A percentile compares a stretch with the other conserved stretches of the same genome.
These are phyloP conservation scores for Marronus borbonicus DNA, from an alignment of 2,888 invertebrate genomes.

Conservation along the genomic window DNA sequence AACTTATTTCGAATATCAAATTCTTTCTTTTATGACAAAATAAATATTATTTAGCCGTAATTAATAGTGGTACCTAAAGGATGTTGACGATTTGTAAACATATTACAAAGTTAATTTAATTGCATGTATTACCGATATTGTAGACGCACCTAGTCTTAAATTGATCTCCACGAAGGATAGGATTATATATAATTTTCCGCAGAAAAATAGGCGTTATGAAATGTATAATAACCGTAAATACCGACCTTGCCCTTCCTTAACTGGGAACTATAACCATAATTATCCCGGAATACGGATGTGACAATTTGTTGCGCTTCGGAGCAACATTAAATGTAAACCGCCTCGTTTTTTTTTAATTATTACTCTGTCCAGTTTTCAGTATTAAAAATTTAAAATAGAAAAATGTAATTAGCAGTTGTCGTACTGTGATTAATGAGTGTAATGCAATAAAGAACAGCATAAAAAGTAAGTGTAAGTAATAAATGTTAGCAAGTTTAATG, in stretches of 20 bases:
- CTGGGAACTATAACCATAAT: conserved; percentile 55
- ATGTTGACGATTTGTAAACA: no score
- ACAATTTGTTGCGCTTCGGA: conserved; percentile 61
- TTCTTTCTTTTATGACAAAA: no score
- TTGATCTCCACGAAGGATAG: conserved; percentile 9
- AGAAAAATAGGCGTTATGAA: conserved; percentile 39
- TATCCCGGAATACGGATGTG: conserved; percentile 61
- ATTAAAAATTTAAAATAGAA: conserved; percentile 9
- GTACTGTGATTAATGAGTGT: conserved; percentile 37
- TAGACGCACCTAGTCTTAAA: neutral
- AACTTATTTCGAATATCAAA: no score
- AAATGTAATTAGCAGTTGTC: conserved; percentile 32
- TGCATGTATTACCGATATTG: neutral
- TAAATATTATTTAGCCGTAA: no score
- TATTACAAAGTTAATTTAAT: neutral
- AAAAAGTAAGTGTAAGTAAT: conserved; percentile 8
- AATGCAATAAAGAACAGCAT: conserved; percentile 5
- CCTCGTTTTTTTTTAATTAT: conserved; percentile 33
- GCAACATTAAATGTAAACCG: conserved; percentile 54
- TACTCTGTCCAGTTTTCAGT: conserved; percentile 4
- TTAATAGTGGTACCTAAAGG: no score
- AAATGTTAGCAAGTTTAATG: conserved; percentile 23
- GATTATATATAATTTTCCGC: conserved; percentile 25
- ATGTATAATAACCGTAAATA: conserved; percentile 49
- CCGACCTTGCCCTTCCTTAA: conserved; percentile 56